Conservation (phyloP, 2,797 vertebrate genomes). For the Sebastes oblongus region DNA sequence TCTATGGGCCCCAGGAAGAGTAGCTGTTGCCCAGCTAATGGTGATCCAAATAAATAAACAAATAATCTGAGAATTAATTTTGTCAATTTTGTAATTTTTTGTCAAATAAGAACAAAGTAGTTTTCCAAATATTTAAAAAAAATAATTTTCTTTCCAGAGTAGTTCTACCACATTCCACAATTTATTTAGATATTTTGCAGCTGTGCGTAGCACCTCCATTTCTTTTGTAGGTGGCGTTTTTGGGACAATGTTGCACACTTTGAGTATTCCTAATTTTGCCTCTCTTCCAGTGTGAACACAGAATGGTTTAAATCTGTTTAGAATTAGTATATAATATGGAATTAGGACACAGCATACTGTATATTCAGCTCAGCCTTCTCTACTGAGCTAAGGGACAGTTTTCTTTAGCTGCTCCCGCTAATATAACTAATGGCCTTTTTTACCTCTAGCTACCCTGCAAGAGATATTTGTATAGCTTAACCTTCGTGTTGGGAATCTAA, state of each 20-base stretch:
- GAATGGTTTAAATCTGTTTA: not conserved
- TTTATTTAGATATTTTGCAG: not conserved
- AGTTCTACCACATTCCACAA: not conserved
- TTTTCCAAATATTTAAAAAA: not conserved
- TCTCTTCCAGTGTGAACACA: not conserved
- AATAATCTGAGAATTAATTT: not conserved
- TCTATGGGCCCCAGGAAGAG: no score
- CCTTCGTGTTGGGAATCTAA: slow-evolving; percentile 3
- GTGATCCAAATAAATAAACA: not conserved
- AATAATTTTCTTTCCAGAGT: not conserved
- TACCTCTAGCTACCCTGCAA: not conserved
- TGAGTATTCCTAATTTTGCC: not conserved
- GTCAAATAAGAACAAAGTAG: not conserved
- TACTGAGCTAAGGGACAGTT: not conserved
- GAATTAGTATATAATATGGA: not conserved
- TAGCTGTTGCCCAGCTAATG: no score
- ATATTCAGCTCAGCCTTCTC: not conserved
- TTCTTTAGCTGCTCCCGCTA: not conserved
- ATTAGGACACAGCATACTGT: not conserved
- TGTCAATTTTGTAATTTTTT: not conserved
- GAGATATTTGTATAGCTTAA: slow-evolving; percentile 18
- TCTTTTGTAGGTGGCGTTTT: not conserved
- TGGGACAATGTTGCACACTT: not conserved
- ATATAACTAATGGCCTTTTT: not conserved
- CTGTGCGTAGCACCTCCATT: not conserved